phyloP scores from a whole-genome alignment of 2,113 vertebrate species.

The Amazona guildingii region DNA sequence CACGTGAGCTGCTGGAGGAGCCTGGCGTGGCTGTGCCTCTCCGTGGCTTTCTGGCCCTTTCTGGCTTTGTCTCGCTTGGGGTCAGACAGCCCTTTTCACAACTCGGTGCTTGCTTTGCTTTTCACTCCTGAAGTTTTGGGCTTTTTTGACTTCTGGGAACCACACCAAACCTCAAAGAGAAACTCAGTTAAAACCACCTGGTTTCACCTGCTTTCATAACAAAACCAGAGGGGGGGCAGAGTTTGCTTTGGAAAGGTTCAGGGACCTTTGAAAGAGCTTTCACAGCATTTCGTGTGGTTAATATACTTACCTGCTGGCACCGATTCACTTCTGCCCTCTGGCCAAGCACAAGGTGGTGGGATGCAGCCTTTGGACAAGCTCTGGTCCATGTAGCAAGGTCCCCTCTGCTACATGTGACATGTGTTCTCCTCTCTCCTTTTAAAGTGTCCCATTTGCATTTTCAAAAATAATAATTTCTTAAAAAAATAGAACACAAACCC shows the following conservation, averaged over 20 bases:
- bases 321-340: neutral
- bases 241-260: neutral
- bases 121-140: neutral
- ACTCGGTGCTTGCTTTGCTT: neutral
- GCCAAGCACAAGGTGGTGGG: neutral
- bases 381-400: accelerated
- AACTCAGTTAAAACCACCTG: slow-evolving; percentile 17
- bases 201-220: slow-evolving; percentile 43
- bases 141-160: neutral
- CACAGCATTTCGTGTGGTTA: neutral
- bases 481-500: neutral
- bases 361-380: neutral
- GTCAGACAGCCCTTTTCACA: neutral
- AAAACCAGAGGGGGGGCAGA: neutral
- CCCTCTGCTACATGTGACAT: accelerated
- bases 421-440: neutral
- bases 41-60: neutral
- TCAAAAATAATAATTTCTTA: neutral
- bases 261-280: neutral
- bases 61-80: neutral
- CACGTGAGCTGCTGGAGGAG: neutral
- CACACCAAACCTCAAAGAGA: slow-evolving; percentile 25
- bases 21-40: neutral
- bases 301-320: neutral
- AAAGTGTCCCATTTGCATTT: neutral